These are phyloP conservation scores for Hydra vulgaris DNA, from an alignment of 30 jellyfish, hydroid and myxozoan genomes.

Conservation along the genomic window DNA sequence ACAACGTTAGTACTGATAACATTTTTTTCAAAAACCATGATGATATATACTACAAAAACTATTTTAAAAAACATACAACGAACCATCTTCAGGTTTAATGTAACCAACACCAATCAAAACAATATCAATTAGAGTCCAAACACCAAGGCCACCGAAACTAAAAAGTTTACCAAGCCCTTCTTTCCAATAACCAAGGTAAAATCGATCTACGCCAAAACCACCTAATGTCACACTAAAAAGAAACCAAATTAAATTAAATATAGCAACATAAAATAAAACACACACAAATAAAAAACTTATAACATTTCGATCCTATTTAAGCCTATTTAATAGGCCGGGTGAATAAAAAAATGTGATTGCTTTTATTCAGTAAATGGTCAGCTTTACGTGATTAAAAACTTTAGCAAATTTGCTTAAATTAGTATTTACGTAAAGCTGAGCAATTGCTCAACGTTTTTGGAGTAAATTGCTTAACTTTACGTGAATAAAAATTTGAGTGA, in stretches of 20 bases:
- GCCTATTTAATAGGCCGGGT: too few relatives aligned
- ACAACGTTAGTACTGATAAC: background rate
- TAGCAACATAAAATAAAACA: background rate
- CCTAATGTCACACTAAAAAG: conserved; percentile 65
- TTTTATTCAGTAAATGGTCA: too few relatives aligned
- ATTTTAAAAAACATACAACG: conserved; percentile 54
- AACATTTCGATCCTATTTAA: too few relatives aligned
- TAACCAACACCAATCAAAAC: conserved; percentile 77
- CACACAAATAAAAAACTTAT: too few relatives aligned
- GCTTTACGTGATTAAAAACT: too few relatives aligned
- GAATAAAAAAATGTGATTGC: too few relatives aligned
- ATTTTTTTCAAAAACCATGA: background rate
- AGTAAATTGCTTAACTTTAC: too few relatives aligned
- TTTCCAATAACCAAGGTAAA: conserved; percentile 84
- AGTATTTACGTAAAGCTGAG: too few relatives aligned
- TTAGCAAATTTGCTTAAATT: too few relatives aligned
- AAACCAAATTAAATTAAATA: background rate
- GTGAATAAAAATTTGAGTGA: too few relatives aligned
- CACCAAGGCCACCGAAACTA: conserved; percentile 94
- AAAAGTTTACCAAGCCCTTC: conserved; percentile 88
- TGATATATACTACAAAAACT: background rate
- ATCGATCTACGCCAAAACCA: conserved; percentile 91
- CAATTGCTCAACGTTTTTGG: too few relatives aligned
- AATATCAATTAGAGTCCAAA: conserved; percentile 87
- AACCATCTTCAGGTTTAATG: conserved; percentile 86